A percentile compares a stretch with the other conserved stretches of the same genome.
Evolutionary conservation across 92 coral and sea anemone species (phyloP).

Genomic region (Zoanthus solanderi): DNA sequence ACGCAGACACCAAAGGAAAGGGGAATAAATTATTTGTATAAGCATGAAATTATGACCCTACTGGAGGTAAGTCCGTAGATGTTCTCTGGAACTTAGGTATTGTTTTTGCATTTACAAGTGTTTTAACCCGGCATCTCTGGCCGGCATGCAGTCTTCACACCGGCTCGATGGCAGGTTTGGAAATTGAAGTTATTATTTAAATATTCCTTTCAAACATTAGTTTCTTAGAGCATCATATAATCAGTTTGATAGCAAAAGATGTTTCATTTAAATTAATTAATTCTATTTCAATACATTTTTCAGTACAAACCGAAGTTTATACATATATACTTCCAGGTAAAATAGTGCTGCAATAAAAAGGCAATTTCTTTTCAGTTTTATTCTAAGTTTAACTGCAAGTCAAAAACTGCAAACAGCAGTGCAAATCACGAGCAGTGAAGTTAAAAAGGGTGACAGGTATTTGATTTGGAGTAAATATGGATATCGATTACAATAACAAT

Average conservation of each 20-base stretch:
- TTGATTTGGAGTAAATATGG: too few species aligned
- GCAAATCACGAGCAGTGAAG: too few species aligned
- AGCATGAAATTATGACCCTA: conserved; percentile 21
- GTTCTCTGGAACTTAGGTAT: background rate
- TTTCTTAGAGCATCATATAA: too few species aligned
- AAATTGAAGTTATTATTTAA: too few species aligned
- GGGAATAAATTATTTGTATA: conserved; percentile 12
- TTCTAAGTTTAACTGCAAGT: background rate
- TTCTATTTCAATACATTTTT: background rate
- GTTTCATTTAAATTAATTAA: background rate
- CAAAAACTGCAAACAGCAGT: too few species aligned
- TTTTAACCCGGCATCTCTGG: too few species aligned
- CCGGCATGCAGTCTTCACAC: too few species aligned
- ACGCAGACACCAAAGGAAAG: conserved; percentile 17
- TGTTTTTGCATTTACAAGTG: background rate
- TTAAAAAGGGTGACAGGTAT: too few species aligned
- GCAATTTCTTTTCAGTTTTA: background rate
- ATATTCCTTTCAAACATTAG: too few species aligned
- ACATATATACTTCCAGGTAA: conserved; percentile 10
- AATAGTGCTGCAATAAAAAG: background rate
- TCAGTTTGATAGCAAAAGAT: too few species aligned
- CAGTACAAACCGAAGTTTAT: background rate
- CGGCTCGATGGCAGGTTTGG: too few species aligned
- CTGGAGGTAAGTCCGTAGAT: conserved; percentile 17
- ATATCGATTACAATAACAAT: too few species aligned